These are phyloP conservation scores for Linepithema humile DNA, from an alignment of 1,140 invertebrate genomes.

Conservation along the genomic window DNA sequence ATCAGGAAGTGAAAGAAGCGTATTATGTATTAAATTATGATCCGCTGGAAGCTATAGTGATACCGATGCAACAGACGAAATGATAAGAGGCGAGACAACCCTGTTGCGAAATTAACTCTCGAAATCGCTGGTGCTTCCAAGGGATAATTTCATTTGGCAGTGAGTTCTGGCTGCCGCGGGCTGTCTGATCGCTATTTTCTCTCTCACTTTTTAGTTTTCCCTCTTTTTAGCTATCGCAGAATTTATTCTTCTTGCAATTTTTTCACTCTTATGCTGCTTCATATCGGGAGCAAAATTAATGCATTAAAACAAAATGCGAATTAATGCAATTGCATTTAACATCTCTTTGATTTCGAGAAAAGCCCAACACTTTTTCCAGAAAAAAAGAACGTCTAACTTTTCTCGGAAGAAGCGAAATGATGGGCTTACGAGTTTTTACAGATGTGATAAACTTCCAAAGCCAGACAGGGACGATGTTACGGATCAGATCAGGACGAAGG, in stretches of 20 bases:
- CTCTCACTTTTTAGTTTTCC: neutral
- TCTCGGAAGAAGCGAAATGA: neutral
- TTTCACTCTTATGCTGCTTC: neutral
- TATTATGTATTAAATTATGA: conserved; percentile 48
- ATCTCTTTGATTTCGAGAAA: conserved; percentile 73
- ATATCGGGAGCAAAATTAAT: neutral
- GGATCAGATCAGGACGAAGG: conserved; percentile 58
- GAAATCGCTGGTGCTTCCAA: conserved; percentile 74
- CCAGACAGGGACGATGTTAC: conserved; percentile 54
- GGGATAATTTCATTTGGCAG: conserved; percentile 83
- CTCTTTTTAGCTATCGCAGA: conserved; percentile 48
- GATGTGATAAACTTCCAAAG: conserved; percentile 73
- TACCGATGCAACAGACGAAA: conserved; percentile 10
- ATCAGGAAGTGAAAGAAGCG: conserved; percentile 1
- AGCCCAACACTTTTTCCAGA: conserved; percentile 72
- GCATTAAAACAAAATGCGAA: conserved; percentile 36
- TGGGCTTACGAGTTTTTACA: conserved; percentile 60
- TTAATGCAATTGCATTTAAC: conserved; percentile 78
- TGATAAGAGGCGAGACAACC: conserved; percentile 7
- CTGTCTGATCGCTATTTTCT: conserved; percentile 49
- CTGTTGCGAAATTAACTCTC: conserved; percentile 67
- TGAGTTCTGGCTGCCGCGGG: conserved; percentile 52
- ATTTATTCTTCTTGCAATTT: conserved; percentile 48
- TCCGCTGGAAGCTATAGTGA: conserved; percentile 27
- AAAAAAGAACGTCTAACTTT: conserved; percentile 62